These are phyloP conservation scores for Morbakka virulenta DNA, from an alignment of 30 jellyfish, hydroid and myxozoan species.

Conservation along the genomic window DNA sequence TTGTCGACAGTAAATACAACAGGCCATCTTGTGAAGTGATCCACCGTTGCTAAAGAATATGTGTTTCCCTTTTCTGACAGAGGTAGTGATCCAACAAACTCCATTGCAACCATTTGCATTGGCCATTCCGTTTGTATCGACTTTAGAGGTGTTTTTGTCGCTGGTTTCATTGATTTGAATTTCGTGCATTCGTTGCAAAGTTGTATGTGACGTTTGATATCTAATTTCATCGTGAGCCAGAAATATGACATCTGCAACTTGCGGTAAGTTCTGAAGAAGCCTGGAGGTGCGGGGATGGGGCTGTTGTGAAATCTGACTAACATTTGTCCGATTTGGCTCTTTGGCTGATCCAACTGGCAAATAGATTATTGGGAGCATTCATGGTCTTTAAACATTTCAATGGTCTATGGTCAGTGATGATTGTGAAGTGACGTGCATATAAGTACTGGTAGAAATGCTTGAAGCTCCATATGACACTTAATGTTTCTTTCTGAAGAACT, in stretches of 20 bases:
- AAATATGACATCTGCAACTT: conserved; percentile 11
- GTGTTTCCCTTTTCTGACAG: conserved; percentile 6
- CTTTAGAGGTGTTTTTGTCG: conserved; percentile 31
- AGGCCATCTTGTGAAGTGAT: conserved; percentile 43
- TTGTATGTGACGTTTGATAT: conserved; percentile 17
- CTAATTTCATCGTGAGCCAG: conserved; percentile 39
- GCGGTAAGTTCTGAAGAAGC: conserved; percentile 29
- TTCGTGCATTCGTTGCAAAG: conserved; percentile 42
- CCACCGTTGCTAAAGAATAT: conserved; percentile 15
- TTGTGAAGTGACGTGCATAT: conserved; percentile 9
- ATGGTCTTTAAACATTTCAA: conserved; percentile 6
- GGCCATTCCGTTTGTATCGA: conserved; percentile 19
- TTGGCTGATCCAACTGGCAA: conserved; percentile 63
- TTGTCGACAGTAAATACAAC: conserved; percentile 24
- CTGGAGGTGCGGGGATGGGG: conserved; percentile 28
- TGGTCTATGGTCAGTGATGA: conserved; percentile 11
- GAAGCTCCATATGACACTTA: conserved; percentile 19
- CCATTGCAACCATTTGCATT: conserved; percentile 40
- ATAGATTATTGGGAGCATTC: conserved; percentile 14
- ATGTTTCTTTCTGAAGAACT: conserved; percentile 46
- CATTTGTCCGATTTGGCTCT: conserved; percentile 18
- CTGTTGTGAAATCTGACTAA: conserved; percentile 15
- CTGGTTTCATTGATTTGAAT: conserved; percentile 39
- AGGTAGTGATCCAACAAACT: conserved; percentile 13
- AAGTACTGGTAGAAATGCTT: conserved; percentile 1